phyloP scores from a whole-genome alignment of 2,113 vertebrate genomes.

The Tenebrosternarchus preto region DNA sequence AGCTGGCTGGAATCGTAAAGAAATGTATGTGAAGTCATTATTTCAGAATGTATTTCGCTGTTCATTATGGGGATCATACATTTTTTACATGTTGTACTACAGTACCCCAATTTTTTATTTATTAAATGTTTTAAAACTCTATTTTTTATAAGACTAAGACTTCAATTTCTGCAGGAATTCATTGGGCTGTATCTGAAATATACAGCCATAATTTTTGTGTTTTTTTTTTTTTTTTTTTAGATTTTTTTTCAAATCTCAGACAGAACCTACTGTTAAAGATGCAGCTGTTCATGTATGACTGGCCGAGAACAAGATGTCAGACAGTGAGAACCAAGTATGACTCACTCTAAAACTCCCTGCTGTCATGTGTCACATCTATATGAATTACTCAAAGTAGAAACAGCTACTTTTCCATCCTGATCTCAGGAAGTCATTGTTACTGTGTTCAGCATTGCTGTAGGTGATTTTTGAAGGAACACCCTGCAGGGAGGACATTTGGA shows the following conservation, averaged over 20 bases:
- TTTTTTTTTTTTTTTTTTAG: background rate
- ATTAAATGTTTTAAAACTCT: background rate
- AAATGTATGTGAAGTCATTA: background rate
- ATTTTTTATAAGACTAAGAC: background rate
- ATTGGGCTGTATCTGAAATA: background rate
- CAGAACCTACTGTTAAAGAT: background rate
- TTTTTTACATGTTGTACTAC: no score
- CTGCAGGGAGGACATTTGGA: background rate
- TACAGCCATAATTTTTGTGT: background rate
- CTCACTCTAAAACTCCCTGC: conserved; percentile 16
- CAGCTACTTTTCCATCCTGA: background rate
- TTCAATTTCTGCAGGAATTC: background rate
- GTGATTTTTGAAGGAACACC: background rate
- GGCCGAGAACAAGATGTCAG: conserved; percentile 26
- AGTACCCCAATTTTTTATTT: background rate
- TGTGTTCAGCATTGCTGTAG: no score
- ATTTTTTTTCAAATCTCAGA: background rate
- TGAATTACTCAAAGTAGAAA: background rate
- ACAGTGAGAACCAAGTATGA: conserved; percentile 14
- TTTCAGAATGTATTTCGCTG: background rate
- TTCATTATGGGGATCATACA: no score
- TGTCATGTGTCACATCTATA: conserved; percentile 10
- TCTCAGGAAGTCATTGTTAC: background rate
- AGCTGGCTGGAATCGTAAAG: no score
- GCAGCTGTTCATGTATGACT: conserved; percentile 32